phyloP scores from a whole-genome alignment of 2,113 vertebrate genomes.

The Hydrochoerus hydrochaeris region DNA sequence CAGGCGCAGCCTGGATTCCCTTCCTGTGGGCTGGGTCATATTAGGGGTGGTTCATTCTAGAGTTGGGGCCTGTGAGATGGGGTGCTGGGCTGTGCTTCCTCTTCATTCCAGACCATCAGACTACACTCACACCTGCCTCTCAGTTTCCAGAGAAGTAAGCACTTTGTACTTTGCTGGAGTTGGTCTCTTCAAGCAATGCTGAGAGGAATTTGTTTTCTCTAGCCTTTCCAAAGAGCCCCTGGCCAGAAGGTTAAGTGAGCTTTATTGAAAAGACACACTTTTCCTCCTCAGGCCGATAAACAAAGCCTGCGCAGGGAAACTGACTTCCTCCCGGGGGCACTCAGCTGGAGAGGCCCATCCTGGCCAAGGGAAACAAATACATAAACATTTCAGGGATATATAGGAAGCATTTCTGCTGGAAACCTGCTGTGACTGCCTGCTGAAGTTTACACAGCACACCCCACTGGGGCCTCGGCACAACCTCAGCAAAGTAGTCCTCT shows the following conservation, averaged over 20 bases:
- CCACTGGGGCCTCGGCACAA: not conserved
- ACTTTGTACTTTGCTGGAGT: conserved; percentile 37
- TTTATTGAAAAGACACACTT: conserved; percentile 70
- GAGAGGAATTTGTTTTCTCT: conserved; percentile 63
- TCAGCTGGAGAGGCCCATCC: conserved; percentile 58
- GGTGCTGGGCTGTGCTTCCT: not conserved
- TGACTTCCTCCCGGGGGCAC: conserved; percentile 74
- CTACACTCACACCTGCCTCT: not conserved
- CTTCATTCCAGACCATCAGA: not conserved
- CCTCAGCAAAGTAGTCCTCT: not conserved
- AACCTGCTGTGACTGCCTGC: conserved; percentile 77
- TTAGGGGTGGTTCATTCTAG: accelerated
- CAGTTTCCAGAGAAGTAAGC: not conserved
- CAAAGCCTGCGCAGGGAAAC: conserved; percentile 76
- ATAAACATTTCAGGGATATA: conserved; percentile 62
- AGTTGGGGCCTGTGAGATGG: not conserved
- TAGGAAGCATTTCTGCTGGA: conserved; percentile 76
- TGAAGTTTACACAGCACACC: conserved; percentile 68
- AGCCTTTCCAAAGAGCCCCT: conserved; percentile 23
- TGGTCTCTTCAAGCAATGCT: not conserved
- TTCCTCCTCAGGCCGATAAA: conserved; percentile 78
- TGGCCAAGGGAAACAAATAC: conserved; percentile 84
- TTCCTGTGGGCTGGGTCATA: not conserved
- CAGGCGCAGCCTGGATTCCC: accelerated
- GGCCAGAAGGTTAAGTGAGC: conserved; percentile 76